phyloP scores from a whole-genome alignment of 1,140 invertebrate species.

The Uloborus diversus region DNA sequence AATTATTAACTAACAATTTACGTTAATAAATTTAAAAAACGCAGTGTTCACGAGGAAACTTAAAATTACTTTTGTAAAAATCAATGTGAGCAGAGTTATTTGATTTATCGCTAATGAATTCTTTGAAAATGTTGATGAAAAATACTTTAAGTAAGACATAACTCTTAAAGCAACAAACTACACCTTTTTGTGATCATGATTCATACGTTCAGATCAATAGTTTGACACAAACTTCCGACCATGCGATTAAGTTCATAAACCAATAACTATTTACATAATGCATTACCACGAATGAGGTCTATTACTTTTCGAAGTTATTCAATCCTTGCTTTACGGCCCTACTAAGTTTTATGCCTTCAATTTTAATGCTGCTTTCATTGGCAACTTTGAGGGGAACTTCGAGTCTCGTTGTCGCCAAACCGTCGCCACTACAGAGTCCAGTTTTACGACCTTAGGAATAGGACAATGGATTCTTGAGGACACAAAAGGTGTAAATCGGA shows the following conservation, averaged over 20 bases:
- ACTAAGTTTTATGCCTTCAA: slow-evolving; percentile 24
- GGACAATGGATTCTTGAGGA: slow-evolving; percentile 40
- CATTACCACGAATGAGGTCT: slow-evolving; percentile 14
- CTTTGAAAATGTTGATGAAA: no score
- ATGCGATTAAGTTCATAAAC: slow-evolving; percentile 25
- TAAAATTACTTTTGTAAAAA: no score
- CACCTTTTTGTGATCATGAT: no score
- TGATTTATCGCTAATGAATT: no score
- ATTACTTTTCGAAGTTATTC: slow-evolving; percentile 14
- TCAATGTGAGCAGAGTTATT: no score
- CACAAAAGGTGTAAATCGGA: slow-evolving; percentile 54
- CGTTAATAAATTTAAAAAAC: no score
- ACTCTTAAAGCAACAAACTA: no score
- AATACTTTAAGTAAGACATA: no score
- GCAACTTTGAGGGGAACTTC: slow-evolving; percentile 3
- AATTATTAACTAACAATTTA: no score
- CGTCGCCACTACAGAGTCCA: slow-evolving; percentile 29
- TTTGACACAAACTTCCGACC: no score
- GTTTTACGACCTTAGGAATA: slow-evolving; percentile 35
- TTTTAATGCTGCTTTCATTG: slow-evolving; percentile 48
- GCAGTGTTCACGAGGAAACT: no score
- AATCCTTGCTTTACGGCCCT: slow-evolving; percentile 18
- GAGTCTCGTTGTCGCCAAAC: slow-evolving; percentile 4
- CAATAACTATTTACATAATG: slow-evolving; percentile 47
- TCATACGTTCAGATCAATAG: no score